Evolutionary conservation across 2,797 vertebrate genomes (phyloP), one percentile per base, ranked within the genome.

Genomic region (Anguilla obscura): DNA sequence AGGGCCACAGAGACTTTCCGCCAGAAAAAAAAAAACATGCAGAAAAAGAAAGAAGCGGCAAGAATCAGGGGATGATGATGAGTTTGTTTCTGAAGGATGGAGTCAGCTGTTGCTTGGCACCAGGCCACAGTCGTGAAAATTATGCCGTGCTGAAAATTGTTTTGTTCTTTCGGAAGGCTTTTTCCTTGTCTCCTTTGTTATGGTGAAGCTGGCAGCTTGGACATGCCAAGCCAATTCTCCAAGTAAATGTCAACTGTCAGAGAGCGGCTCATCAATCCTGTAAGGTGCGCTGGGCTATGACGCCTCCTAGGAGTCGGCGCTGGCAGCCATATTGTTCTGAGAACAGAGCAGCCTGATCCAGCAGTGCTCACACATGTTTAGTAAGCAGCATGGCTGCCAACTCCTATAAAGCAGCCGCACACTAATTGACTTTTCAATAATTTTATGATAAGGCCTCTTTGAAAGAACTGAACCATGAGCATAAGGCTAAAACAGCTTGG

Each of bases 201-300:
- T 84, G 52, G 36, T 84, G 95, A 96, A 93, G 94, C 91, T 95
- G 95, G 95, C 96, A 95, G 94, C 93, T 95, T 95, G 95, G 92
- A 92, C 92, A 94, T 93, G 96, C 96, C 97, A 97, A 95, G 94
- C 94, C 95, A 95, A 97, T 94, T 96, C 96, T 95, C 96, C 92
- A 91, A 96, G 95, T 95, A 94, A 97, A 97, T 96, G 96, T 96
- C 97, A 97, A 90, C 96, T 96, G 97, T 97, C 96, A 95, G 95
- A 95, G 94, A 88, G 94, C 92, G 93, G 94, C 93, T 96, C 96
- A 93, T 97, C 96, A 96, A 94, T 96, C 95, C 95, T 93, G 94
- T 92, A 92, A 92, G 94, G 95, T 92, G 95, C 92, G 93, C 93
- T 95, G 94, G 94, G 93, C 94, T 94, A 94, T 95, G 93, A 94